Base-by-base conservation (phyloP, 1,140 invertebrate genomes). In the Tetragnatha versicolor region DNA sequence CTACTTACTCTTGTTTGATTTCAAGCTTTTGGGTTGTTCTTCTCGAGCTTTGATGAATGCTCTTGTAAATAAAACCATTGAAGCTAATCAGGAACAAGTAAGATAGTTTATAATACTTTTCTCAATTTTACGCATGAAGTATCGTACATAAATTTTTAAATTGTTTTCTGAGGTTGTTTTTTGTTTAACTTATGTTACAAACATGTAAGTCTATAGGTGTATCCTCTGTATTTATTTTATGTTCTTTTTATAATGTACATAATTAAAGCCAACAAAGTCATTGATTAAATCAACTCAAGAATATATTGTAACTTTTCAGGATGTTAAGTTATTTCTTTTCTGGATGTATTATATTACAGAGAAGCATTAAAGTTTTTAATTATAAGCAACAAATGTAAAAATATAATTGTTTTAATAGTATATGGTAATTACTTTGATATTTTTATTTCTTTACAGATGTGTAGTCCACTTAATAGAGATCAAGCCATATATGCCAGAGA, bases 61-160 rank as follows among this genome's bases (percentile, higher is more conserved):
- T 0, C 88, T 97, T 17, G 93, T 92, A 0, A 90, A 94, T 84
- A 89, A 92, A 53, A 97, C 93, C 1, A 96, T 96, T 82, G 91
- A 94, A 81, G 94, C 93, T 3, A 89, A 90, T 4, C 91, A 91
- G 1, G 94, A 96, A 85, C 90, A 93, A 7, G 93, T 96, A n/a
- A 91, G 89, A 33, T 91, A 42, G 17, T 42, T 42, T 42, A 9
- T 42, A 42, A 7, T 42, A 9, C 7, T 42, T 9, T 9, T 42
- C 17, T 9, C 17, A 42, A 9, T 42, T 42, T 7, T 7, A 42
- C 7, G 39, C 39, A 42, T 42, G 17, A 42, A 42, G 17, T 49
- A 3, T 47, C 33, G 25, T 25, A 33, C 42, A 39, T 27, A 0
- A 20, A 37, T 37, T 61, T 5, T 10, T 61, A 2, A 61, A 20